Percentiles rank a stretch among this genome's conserved stretches.
These are phyloP conservation scores for Megalops atlanticus DNA, from an alignment of 2,113 vertebrate genomes.

Conservation along the genomic window DNA sequence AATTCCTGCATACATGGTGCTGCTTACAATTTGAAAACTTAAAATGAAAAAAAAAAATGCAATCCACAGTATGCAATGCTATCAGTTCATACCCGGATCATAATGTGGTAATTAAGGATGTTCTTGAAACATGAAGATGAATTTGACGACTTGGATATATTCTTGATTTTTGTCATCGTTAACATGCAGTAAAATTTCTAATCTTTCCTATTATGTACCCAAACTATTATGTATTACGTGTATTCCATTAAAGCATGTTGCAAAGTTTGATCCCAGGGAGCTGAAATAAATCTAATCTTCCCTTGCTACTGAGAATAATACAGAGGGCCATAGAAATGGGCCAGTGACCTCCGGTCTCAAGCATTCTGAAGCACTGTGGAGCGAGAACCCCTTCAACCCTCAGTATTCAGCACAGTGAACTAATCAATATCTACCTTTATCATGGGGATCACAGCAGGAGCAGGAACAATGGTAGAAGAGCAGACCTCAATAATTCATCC, in stretches of 20 bases:
- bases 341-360: neutral
- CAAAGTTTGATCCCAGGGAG: neutral
- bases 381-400: neutral
- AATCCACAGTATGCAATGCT: too few species aligned
- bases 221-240: too few species aligned
- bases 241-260: neutral
- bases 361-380: neutral
- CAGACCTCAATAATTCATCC: neutral
- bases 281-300: neutral
- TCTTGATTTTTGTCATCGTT: too few species aligned
- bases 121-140: too few species aligned
- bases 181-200: too few species aligned
- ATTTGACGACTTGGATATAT: too few species aligned
- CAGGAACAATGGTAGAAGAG: neutral
- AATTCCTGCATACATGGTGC: neutral
- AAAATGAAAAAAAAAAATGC: too few species aligned
- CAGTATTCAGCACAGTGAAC: neutral
- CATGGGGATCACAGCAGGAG: neutral
- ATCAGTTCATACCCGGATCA: too few species aligned
- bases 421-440: neutral
- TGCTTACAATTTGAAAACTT: neutral
- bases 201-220: too few species aligned
- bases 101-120: too few species aligned
- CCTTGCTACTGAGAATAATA: neutral
- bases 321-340: too few species aligned